These are phyloP conservation scores for Drosophila percnosoma DNA, from an alignment of 2,888 invertebrate genomes.

Conservation along the genomic window DNA sequence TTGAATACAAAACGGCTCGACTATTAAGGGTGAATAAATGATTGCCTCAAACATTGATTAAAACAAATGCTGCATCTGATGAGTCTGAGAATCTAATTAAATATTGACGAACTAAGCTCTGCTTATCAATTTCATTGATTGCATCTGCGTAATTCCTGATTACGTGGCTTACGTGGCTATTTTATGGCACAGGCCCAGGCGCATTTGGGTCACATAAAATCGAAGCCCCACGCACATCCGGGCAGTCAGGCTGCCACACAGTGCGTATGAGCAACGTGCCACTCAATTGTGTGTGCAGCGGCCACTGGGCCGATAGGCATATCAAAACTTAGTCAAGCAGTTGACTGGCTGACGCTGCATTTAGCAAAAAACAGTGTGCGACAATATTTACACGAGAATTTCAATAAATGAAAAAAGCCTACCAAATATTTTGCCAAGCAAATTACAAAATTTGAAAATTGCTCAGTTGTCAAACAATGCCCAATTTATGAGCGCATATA, in stretches of 20 bases:
- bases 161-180: neutral
- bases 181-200: conserved; percentile 25
- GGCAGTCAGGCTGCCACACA: conserved; percentile 8
- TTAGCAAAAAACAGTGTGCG: conserved; percentile 8
- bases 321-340: conserved; percentile 27
- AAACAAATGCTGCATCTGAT: neutral
- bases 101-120: neutral
- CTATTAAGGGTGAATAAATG: neutral
- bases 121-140: conserved; percentile 10
- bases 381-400: conserved; percentile 33
- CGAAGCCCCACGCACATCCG: conserved; percentile 1
- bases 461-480: conserved; percentile 10
- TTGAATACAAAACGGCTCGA: neutral
- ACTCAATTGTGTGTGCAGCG: conserved; percentile 14
- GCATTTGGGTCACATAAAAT: conserved; percentile 27
- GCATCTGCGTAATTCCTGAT: conserved; percentile 17
- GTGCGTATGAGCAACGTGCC: conserved; percentile 44
- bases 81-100: neutral
- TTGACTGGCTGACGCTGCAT: conserved; percentile 51
- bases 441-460: conserved; percentile 38
- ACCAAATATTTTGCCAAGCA: conserved; percentile 47
- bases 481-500: conserved; percentile 32
- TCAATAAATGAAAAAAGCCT: conserved; percentile 28
- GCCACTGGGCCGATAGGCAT: neutral
- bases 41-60: neutral